Base-by-base conservation (phyloP, 2,797 vertebrate genomes). In the Neostethus bicornis region DNA sequence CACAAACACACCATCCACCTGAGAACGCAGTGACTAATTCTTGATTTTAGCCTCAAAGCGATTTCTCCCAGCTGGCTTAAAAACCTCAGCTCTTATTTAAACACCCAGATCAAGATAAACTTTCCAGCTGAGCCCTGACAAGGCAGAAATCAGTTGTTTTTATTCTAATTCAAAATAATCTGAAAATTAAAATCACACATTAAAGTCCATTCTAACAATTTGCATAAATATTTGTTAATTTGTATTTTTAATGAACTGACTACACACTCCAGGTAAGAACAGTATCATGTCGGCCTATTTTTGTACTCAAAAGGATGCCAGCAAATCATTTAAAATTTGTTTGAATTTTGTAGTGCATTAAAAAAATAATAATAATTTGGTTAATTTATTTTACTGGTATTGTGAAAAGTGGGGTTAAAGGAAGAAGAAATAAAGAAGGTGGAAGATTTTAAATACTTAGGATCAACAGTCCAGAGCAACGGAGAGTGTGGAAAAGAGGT, bases 41-140 rank as follows among this genome's bases (percentile, higher is more conserved):
- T 23, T 56, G 47, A 32, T 17, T 44, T 44, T 46, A 38, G 52
- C 59, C 66, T 59, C 62, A 21, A 35, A 76, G 72, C 58, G 14
- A 32, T 5, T 34, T 72, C 81, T 66, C 69, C 47, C 87, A 81
- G 73, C 78, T 85, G 81, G 55, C 61, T 65, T 47, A 25, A 4
- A n/a, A 53, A 57, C 53, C 53, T 56, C 64, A 41, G 71, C 56
- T 61, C 44, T 53, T 50, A 65, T 73, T 75, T 26, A 67, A n/a
- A 56, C 66, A 45, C 61, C 2, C 48, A 70, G 61, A 67, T 70
- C 52, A 49, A 46, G 55, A 54, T 41, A 37, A 49, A 29, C 52
- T 17, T 57, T 0, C 11, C 83, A 83, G 80, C 81, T 79, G 80
- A 87, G 76, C 54, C 66, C 75, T 17, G 41, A 64, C 43, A 6